These are phyloP conservation scores for Bombyx mori DNA, from an alignment of 1,140 invertebrate species.

Conservation along the genomic window DNA sequence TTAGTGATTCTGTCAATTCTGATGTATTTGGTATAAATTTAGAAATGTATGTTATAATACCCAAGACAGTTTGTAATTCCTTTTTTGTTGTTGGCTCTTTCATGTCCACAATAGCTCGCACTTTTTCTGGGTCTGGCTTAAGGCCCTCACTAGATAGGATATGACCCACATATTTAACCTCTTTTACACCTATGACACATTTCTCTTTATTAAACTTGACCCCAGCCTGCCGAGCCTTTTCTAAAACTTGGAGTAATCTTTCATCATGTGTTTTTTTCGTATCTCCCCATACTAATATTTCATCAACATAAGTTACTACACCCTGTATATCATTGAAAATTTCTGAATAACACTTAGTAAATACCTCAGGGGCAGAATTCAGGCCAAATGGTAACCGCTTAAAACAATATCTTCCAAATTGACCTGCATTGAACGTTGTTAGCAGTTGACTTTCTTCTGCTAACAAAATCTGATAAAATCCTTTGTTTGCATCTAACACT, in stretches of 20 bases:
- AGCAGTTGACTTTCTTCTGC: no score
- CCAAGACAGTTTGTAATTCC: not conserved
- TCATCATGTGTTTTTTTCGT: not conserved
- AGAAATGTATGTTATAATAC: not conserved
- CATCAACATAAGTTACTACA: not conserved
- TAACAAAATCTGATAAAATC: no score
- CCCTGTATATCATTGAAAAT: not conserved
- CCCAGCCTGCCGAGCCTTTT: not conserved
- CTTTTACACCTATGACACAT: not conserved
- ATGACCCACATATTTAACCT: conserved; percentile 1
- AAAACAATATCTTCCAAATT: conserved; percentile 4
- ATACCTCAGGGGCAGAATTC: not conserved
- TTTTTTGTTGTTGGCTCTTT: not conserved
- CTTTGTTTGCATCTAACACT: no score
- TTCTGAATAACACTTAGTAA: not conserved
- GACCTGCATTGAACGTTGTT: not conserved
- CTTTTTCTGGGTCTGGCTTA: not conserved
- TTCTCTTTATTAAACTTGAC: conserved; percentile 4
- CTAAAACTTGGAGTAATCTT: not conserved
- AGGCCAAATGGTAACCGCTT: conserved; percentile 1
- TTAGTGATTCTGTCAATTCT: not conserved
- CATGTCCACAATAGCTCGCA: not conserved
- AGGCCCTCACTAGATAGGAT: not conserved
- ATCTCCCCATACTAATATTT: conserved; percentile 1
- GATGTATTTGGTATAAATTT: not conserved